Evolutionary conservation across 2,888 invertebrate species (phyloP).

Genomic region (Drosophila mercatorum): DNA sequence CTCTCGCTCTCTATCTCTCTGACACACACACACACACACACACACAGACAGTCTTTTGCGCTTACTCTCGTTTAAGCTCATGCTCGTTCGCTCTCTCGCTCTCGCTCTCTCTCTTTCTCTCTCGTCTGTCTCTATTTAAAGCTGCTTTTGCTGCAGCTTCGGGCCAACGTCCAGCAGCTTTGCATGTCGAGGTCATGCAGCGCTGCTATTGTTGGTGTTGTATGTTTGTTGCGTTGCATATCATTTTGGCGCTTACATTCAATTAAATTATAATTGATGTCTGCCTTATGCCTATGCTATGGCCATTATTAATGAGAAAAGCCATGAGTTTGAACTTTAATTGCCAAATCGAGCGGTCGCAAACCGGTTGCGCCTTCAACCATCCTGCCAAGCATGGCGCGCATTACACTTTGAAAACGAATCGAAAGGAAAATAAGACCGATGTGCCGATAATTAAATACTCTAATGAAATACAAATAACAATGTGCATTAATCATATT

Average conservation of each 20-base stretch:
- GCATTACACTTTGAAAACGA: constrained; percentile 35
- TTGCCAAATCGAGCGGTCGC: constrained; percentile 39
- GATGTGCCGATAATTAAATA: constrained; percentile 13
- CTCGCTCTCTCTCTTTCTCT: constrained; percentile 14
- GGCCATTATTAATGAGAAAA: constrained; percentile 43
- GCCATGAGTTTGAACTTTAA: constrained; percentile 75
- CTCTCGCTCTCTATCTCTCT: constrained; percentile 3
- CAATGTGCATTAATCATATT: not conserved
- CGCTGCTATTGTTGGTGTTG: constrained; percentile 30
- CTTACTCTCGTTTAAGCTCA: constrained; percentile 22
- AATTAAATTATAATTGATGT: constrained; percentile 74
- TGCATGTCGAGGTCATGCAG: constrained; percentile 80
- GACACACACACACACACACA: not conserved
- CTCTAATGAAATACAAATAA: not conserved
- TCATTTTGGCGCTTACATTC: constrained; percentile 62
- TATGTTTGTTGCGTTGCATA: constrained; percentile 25
- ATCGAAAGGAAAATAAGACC: constrained; percentile 18
- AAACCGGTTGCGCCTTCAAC: constrained; percentile 51
- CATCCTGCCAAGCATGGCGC: constrained; percentile 38
- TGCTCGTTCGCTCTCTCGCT: constrained; percentile 10
- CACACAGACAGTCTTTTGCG: not conserved
- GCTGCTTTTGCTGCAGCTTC: constrained; percentile 40
- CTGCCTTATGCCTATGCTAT: constrained; percentile 51
- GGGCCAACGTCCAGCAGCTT: constrained; percentile 68
- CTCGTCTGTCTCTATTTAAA: constrained; percentile 14